phyloP scores from a whole-genome alignment of 2,888 invertebrate genomes.

The Epinotia bilunana region DNA sequence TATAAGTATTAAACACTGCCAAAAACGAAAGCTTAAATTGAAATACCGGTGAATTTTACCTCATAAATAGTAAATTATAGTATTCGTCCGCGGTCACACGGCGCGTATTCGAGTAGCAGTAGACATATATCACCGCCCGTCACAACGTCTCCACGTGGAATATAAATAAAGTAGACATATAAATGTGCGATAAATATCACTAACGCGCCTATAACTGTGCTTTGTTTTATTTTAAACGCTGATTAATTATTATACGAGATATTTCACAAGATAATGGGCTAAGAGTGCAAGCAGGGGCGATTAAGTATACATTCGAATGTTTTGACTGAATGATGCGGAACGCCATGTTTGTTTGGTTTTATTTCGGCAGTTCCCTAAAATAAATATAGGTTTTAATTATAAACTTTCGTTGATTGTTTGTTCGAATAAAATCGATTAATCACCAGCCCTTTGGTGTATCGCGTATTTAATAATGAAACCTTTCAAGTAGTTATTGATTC shows the following conservation, averaged over 20 bases:
- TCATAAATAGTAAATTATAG: conserved; percentile 29
- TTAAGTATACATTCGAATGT: conserved; percentile 29
- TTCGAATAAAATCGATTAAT: background rate
- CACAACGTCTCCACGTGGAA: conserved; percentile 28
- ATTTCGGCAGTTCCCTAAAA: conserved; percentile 22
- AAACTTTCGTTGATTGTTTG: background rate
- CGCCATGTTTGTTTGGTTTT: conserved; percentile 11
- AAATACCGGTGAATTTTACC: background rate
- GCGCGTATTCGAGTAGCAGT: conserved; percentile 28
- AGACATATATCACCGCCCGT: conserved; percentile 42
- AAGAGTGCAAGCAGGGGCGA: conserved; percentile 39
- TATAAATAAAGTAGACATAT: conserved; percentile 48
- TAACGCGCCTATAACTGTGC: conserved; percentile 44
- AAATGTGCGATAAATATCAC: conserved; percentile 50
- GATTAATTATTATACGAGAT: conserved; percentile 55
- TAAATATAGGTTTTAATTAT: conserved; percentile 13
- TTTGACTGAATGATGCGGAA: conserved; percentile 29
- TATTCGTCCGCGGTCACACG: conserved; percentile 13
- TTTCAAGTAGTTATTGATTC: background rate
- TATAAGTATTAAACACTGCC: background rate
- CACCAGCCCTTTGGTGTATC: conserved; percentile 1
- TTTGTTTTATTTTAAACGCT: conserved; percentile 53
- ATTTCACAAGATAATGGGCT: conserved; percentile 52
- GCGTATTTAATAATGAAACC: conserved; percentile 1
- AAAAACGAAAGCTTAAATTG: background rate